Base-by-base conservation (phyloP, 2,888 invertebrate species). In the Pseudanteris insignis region DNA sequence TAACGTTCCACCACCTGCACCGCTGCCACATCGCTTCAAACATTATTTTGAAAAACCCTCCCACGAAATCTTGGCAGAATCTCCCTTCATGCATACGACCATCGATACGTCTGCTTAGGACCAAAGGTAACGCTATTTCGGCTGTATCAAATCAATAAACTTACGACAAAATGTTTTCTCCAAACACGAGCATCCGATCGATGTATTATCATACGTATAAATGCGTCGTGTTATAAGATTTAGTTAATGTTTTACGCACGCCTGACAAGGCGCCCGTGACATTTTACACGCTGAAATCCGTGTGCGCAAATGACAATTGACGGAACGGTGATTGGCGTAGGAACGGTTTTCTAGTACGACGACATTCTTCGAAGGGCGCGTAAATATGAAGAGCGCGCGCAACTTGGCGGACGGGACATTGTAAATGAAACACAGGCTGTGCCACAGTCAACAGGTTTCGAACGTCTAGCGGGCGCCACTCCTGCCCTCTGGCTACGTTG, bases 401-500 rank as follows among this genome's bases (percentile, higher is more conserved):
- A 66, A 66, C 65, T 61, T 65, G 64, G 67, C 64, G 64, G 62
- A 47, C 65, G 50, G 60, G 65, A 66, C 60, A 61, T 68, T 69
- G 68, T 70, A 69, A 70, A 70, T 69, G 69, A 64, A 68, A 62
- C 63, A 34, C 46, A 24, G 53, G 53, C 60, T 36, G 41, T 51
- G 32, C 15, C 51, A 64, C 46, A 63, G 57, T 59, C 65, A 67
- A 68, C 70, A 67, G 66, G 67, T 66, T 26, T 69, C 61, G 66
- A 67, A 67, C 72, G 73, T 69, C 72, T 69, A 74, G 73, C 73
- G 74, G 75, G 75, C 75, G 74, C 75, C 75, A 74, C 72, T 72
- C 67, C 65, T 69, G 62, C 66, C 73, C 65, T 64, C 65, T 67
- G 70, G 73, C 74, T 65, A 68, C 55, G 66, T 70, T 72, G 71